Conservation (phyloP, 2,113 vertebrate species). For the Seriola quinqueradiata region DNA sequence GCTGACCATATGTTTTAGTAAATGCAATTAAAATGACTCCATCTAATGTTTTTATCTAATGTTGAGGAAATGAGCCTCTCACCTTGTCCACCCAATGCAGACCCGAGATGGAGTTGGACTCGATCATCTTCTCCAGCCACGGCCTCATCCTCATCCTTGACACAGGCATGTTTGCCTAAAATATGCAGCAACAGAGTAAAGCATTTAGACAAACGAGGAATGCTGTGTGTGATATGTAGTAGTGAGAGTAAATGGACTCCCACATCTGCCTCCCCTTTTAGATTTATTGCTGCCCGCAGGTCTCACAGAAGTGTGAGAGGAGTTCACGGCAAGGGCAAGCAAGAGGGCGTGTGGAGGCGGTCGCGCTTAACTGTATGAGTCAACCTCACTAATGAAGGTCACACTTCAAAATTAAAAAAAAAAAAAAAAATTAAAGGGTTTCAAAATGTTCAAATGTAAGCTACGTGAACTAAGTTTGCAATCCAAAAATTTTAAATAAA, state of each 20-base stretch:
- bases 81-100: slow-evolving; percentile 95
- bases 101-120: slow-evolving; percentile 89
- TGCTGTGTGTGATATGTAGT: background rate
- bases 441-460: no score
- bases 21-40: background rate
- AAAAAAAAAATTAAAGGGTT: no score
- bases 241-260: background rate
- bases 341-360: background rate
- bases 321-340: slow-evolving; percentile 38
- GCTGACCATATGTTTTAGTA: background rate
- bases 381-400: background rate
- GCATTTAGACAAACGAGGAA: slow-evolving; percentile 12
- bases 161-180: slow-evolving; percentile 89
- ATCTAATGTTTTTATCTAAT: background rate
- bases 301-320: background rate
- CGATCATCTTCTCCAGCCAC: slow-evolving; percentile 94
- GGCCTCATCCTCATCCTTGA: slow-evolving; percentile 96
- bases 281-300: slow-evolving; percentile 23
- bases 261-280: background rate
- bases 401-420: no score
- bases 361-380: slow-evolving; percentile 17
- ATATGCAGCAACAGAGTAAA: slow-evolving; percentile 4
- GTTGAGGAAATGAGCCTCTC: slow-evolving; percentile 13
- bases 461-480: background rate
- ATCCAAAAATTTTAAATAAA: background rate